A percentile compares a stretch with the other conserved stretches of the same genome.
Evolutionary conservation across 1,140 invertebrate species (phyloP).

Genomic region (Caenorhabditis inopinata): DNA sequence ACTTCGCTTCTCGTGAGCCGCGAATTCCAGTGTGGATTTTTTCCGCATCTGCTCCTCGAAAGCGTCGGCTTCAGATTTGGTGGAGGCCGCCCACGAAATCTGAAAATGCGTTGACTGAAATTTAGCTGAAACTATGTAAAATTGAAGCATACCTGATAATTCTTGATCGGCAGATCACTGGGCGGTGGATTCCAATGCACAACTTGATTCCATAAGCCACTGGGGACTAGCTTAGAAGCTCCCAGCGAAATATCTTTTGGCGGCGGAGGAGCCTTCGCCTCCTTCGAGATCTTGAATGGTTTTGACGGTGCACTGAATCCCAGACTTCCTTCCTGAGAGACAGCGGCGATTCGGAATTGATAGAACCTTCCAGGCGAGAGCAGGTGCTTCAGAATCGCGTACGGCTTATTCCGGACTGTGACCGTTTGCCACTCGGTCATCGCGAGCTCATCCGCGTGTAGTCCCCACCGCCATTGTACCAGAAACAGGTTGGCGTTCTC

Average conservation of each 20-base stretch:
- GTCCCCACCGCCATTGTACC: conserved; percentile 62
- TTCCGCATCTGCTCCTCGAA: conserved; percentile 46
- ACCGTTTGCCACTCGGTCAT: conserved; percentile 65
- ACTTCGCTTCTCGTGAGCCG: conserved; percentile 38
- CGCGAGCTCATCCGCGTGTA: conserved; percentile 47
- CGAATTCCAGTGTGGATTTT: conserved; percentile 42
- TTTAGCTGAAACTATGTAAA: too few relatives aligned
- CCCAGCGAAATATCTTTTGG: conserved; percentile 56
- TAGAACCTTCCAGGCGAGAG: conserved; percentile 61
- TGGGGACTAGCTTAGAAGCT: not conserved
- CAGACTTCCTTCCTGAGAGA: conserved; percentile 48
- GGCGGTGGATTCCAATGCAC: conserved; percentile 55
- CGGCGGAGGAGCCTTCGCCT: conserved; percentile 54
- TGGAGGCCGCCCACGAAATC: conserved; percentile 32
- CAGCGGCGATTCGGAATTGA: conserved; percentile 57
- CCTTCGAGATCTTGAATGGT: conserved; percentile 61
- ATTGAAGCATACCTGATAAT: conserved; percentile 57
- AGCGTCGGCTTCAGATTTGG: conserved; percentile 38
- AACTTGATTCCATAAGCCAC: conserved; percentile 41
- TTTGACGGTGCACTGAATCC: conserved; percentile 55
- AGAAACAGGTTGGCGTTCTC: conserved; percentile 60
- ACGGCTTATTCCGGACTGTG: conserved; percentile 60
- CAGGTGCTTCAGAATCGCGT: conserved; percentile 61
- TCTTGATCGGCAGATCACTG: conserved; percentile 60
- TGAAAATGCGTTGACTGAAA: too few relatives aligned